Evolutionary conservation across 2,888 invertebrate genomes (phyloP).

Genomic region (Ypsolopha sequella): DNA sequence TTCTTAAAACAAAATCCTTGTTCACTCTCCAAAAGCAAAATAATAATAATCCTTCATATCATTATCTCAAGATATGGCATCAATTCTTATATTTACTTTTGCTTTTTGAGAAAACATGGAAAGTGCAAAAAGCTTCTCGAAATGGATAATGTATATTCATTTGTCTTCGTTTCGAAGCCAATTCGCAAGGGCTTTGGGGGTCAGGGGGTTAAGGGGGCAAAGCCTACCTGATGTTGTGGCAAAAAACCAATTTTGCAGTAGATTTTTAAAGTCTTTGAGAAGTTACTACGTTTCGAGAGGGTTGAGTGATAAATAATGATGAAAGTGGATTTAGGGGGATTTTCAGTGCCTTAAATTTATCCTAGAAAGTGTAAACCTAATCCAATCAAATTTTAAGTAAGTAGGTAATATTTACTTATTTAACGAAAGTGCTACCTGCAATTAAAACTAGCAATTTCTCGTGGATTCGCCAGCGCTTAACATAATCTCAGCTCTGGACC

Average conservation of each 20-base stretch:
- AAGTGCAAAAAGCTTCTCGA: constrained; percentile 7
- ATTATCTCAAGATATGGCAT: neutral
- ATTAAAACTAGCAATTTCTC: too few species aligned
- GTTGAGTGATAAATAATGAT: too few species aligned
- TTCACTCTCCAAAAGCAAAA: neutral
- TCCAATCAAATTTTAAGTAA: too few species aligned
- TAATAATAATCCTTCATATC: neutral
- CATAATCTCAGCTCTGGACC: too few species aligned
- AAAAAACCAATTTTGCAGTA: neutral
- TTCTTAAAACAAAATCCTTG: neutral
- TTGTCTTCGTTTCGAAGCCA: constrained; percentile 43
- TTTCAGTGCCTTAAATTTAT: too few species aligned
- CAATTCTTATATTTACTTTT: constrained; percentile 2
- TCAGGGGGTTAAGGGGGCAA: constrained; percentile 4
- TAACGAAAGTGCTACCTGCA: too few species aligned
- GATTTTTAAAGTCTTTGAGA: neutral
- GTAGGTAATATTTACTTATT: too few species aligned
- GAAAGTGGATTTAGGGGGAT: too few species aligned
- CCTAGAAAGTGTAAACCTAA: too few species aligned
- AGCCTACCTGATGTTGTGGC: constrained; percentile 7
- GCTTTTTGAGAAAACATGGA: constrained; percentile 6
- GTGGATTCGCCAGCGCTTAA: too few species aligned
- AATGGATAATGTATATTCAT: constrained; percentile 34
- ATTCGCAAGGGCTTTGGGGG: constrained; percentile 25
- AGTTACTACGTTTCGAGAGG: too few species aligned